Evolutionary conservation across 1,140 invertebrate species (phyloP), one percentile per base, ranked within the genome.

Genomic region (Drosophila arawakana): DNA sequence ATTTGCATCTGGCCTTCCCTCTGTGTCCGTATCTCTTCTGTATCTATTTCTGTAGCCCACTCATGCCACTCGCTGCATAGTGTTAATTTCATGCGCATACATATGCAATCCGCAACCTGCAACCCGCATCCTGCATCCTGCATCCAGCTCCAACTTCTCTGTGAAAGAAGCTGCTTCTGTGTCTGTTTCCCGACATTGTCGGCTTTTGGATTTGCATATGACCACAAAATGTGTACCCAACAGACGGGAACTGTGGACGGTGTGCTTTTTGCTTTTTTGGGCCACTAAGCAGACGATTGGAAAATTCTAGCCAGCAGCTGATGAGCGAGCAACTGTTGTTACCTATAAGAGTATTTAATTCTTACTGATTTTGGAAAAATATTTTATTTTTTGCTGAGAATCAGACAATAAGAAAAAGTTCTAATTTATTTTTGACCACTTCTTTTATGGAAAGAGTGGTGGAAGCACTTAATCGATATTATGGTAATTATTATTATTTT

Each of bases 71-170:
- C 13, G 65, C 52, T 41, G 47, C 65, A 57, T 61, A 62, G 50
- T 72, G 70, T 66, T 68, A 74, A 39, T 67, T 67, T 57, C 52
- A 67, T 67, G 52, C 30, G 52, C 63, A 67, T 57, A 57, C 54
- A 67, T 57, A 58, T 47, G 15, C 15, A 62, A 61, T 61, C 44
- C 30, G 11, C 34, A 63, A 15, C 10, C 46, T 11, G 35, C 21
- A 52, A 7, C n/a, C n/a, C n/a, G 41, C n/a, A 13, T 1, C 4
- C 54, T 18, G 18, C 15, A 41, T 30, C 39, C 39, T 5, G 11
- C 39, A 43, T 43, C 15, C 15, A 15, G n/a, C 54, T 43, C 5
- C 37, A 57, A 15, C 37, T 43, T 57, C 41, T 25, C n/a, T 13
- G 21, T 44, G 15, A 30, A 35, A 15, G n/a, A 30, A 30, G 43